Evolutionary conservation across 2,888 invertebrate species (phyloP).

Genomic region (Brachyopa scutellaris): DNA sequence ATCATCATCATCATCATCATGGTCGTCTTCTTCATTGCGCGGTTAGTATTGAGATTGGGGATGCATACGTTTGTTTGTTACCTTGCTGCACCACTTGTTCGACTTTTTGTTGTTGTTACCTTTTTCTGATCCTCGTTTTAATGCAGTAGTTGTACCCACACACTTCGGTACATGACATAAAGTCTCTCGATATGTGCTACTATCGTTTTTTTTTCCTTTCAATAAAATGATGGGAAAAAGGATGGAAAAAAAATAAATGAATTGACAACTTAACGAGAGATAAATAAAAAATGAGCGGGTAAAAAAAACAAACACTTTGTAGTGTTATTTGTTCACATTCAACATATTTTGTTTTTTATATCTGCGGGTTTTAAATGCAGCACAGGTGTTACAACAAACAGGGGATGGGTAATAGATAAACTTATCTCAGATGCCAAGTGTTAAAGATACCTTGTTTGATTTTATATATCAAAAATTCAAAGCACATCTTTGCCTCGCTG

Average conservation of each 20-base stretch:
- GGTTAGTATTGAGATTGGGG: conserved; percentile 54
- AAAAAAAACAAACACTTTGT: conserved; percentile 31
- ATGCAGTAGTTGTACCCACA: conserved; percentile 69
- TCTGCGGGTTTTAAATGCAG: conserved; percentile 35
- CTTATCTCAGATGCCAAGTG: conserved; percentile 54
- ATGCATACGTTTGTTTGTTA: conserved; percentile 45
- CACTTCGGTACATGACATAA: conserved; percentile 72
- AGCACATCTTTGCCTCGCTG: conserved; percentile 56
- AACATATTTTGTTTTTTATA: background rate
- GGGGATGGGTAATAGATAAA: conserved; percentile 41
- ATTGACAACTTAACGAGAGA: conserved; percentile 58
- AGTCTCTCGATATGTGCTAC: conserved; percentile 61
- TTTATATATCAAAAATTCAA: conserved; percentile 57
- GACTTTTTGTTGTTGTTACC: background rate
- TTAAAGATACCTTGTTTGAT: conserved; percentile 59
- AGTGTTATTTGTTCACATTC: conserved; percentile 52
- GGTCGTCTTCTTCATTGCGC: conserved; percentile 16
- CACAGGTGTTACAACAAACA: conserved; percentile 58
- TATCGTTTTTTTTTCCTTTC: conserved; percentile 15
- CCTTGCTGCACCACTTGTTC: conserved; percentile 63
- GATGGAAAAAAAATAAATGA: conserved; percentile 36
- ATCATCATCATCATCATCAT: conserved; percentile 23
- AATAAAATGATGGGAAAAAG: conserved; percentile 6
- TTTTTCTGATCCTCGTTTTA: conserved; percentile 21
- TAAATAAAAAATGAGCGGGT: conserved; percentile 2